Percentiles rank a stretch among this genome's conserved stretches.
phyloP scores from a whole-genome alignment of 2,888 invertebrate genomes.

The Eumacrocentrus americanus region DNA sequence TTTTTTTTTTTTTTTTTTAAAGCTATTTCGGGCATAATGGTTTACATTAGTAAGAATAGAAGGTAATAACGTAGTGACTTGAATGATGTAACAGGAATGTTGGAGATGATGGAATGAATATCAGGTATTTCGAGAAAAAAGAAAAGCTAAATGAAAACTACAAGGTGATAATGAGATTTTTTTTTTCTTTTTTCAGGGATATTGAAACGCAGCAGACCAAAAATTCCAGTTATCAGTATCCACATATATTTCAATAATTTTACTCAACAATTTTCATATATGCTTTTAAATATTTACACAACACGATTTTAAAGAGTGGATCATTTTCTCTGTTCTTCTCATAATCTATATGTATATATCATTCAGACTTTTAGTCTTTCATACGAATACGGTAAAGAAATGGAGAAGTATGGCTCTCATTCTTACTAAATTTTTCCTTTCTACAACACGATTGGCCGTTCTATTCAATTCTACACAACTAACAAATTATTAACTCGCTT shows the following conservation, averaged over 20 bases:
- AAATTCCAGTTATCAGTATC: conserved; percentile 37
- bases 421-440: too few species aligned
- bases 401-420: not conserved
- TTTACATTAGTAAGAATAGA: not conserved
- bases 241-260: conserved; percentile 54
- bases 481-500: too few species aligned
- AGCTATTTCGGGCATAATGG: not conserved
- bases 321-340: conserved; percentile 27
- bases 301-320: conserved; percentile 45
- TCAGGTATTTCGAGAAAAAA: not conserved
- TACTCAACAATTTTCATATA: conserved; percentile 31
- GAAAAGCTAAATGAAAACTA: conserved; percentile 8
- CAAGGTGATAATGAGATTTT: conserved; percentile 15
- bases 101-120: conserved; percentile 10
- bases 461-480: not conserved
- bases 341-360: not conserved
- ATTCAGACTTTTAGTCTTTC: conserved; percentile 2
- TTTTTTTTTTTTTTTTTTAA: not conserved
- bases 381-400: not conserved
- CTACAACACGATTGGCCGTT: not conserved
- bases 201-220: conserved; percentile 42
- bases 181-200: not conserved
- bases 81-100: not conserved
- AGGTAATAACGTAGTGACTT: not conserved
- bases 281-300: conserved; percentile 46